These are phyloP conservation scores for Ornithoptera alexandrae DNA, from an alignment of 2,888 invertebrate genomes.

Conservation along the genomic window DNA sequence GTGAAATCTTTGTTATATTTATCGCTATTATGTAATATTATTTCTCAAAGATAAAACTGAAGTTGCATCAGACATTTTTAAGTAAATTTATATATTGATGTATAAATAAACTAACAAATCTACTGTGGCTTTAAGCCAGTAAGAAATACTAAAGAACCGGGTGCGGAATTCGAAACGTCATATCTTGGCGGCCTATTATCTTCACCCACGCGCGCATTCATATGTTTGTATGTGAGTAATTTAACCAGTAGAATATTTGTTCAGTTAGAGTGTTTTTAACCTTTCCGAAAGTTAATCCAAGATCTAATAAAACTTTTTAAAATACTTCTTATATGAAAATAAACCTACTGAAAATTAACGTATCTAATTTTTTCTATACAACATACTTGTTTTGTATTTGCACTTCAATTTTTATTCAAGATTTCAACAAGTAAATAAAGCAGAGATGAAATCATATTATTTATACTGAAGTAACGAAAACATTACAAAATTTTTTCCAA, in stretches of 20 bases:
- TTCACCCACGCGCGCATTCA: conserved; percentile 66
- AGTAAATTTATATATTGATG: background rate
- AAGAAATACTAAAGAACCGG: conserved; percentile 19
- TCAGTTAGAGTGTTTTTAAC: conserved; percentile 5
- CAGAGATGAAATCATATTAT: too few relatives aligned
- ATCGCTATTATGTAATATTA: too few relatives aligned
- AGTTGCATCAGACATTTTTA: background rate
- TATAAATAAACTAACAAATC: background rate
- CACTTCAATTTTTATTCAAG: too few relatives aligned
- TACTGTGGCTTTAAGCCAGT: conserved; percentile 1
- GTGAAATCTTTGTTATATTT: too few relatives aligned
- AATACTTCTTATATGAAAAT: background rate
- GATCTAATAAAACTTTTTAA: background rate
- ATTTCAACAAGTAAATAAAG: too few relatives aligned
- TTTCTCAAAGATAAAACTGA: background rate
- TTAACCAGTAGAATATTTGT: conserved; percentile 36
- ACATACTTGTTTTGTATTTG: too few relatives aligned
- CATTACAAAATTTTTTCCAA: too few relatives aligned
- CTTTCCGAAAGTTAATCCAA: background rate
- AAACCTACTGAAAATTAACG: background rate
- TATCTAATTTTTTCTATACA: too few relatives aligned
- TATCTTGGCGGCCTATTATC: conserved; percentile 57
- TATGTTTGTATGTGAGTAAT: conserved; percentile 49
- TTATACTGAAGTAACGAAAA: too few relatives aligned
- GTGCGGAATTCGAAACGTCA: conserved; percentile 63